phyloP scores from a whole-genome alignment of 2,888 invertebrate genomes.

The Drosophila subsilvestris region DNA sequence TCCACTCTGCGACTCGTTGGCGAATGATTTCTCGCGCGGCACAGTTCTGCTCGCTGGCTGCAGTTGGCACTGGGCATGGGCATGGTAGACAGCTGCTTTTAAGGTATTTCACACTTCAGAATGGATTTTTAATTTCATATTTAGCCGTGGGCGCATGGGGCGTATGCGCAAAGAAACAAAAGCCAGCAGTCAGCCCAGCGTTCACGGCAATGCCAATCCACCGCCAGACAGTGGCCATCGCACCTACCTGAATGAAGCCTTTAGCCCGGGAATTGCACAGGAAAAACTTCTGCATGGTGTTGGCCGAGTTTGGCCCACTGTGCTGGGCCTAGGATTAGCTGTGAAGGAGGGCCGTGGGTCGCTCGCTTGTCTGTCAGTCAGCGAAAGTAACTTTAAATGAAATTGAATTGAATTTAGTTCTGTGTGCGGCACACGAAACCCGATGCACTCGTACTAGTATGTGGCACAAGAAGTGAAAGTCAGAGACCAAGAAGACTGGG shows the following conservation, averaged over 20 bases:
- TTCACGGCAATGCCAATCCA: constrained; percentile 11
- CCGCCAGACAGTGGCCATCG: constrained; percentile 38
- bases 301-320: constrained; percentile 34
- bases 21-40: constrained; percentile 53
- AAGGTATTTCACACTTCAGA: constrained; percentile 75
- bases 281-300: background rate
- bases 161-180: constrained; percentile 45
- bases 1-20: constrained; percentile 63
- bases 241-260: background rate
- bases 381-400: constrained; percentile 78
- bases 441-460: constrained; percentile 31
- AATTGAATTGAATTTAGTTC: constrained; percentile 80
- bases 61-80: constrained; percentile 32
- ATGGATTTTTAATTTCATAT: constrained; percentile 79
- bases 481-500: background rate
- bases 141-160: constrained; percentile 57
- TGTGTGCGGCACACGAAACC: constrained; percentile 76
- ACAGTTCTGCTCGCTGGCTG: constrained; percentile 31
- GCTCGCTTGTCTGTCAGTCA: constrained; percentile 77
- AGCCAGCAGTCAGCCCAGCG: constrained; percentile 31
- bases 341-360: constrained; percentile 58
- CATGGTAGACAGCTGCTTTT: constrained; percentile 42
- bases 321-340: constrained; percentile 29
- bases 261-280: background rate
- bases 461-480: constrained; percentile 59